A percentile compares a stretch with the other conserved stretches of the same genome.
Conservation (phyloP, 2,113 vertebrate genomes). For the Prionailurus viverrinus region DNA sequence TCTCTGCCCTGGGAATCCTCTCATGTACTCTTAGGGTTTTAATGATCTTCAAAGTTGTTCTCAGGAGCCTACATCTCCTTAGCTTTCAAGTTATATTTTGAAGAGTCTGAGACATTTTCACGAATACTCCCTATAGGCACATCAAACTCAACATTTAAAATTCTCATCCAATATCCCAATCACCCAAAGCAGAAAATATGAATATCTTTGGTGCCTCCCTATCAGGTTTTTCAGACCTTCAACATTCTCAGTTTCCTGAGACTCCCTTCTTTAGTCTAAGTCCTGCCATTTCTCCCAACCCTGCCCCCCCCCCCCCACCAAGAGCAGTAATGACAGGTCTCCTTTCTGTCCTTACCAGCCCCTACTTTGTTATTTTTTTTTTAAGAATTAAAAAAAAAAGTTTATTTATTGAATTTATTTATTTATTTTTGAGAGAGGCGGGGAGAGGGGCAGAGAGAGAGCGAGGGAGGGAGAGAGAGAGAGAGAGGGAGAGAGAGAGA, state of each 20-base stretch:
- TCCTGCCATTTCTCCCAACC: background rate
- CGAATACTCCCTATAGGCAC: background rate
- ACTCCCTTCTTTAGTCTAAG: background rate
- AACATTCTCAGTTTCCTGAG: too few species aligned
- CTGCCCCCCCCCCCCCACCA: too few species aligned
- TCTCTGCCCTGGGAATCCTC: background rate
- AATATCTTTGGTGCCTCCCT: background rate
- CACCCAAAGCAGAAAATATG: background rate
- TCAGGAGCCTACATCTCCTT: background rate
- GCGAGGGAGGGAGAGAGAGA: too few species aligned
- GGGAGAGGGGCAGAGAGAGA: too few species aligned
- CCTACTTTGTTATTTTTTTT: background rate
- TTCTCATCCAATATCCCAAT: background rate
- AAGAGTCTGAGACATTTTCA: background rate
- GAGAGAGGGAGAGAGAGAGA: too few species aligned
- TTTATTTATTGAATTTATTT: too few species aligned
- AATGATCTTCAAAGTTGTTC: background rate
- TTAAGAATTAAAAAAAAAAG: too few species aligned
- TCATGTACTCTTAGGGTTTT: background rate
- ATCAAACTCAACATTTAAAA: background rate
- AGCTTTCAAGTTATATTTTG: conserved; percentile 8
- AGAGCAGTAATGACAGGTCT: background rate
- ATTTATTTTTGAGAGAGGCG: too few species aligned
- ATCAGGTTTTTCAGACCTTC: background rate
- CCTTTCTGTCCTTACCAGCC: background rate